phyloP scores from a whole-genome alignment of 1,140 invertebrate species.

The Heliconius hewitsoni region DNA sequence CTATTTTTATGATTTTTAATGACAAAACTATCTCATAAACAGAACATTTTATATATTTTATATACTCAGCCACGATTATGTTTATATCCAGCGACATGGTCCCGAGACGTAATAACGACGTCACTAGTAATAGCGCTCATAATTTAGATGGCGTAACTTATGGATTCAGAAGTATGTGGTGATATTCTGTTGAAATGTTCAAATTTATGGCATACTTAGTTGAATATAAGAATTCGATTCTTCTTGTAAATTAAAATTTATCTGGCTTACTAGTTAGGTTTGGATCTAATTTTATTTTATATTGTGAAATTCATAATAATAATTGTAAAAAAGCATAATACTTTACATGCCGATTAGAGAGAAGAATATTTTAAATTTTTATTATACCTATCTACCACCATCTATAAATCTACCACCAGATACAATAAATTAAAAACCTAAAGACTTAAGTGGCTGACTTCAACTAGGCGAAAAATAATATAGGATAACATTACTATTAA shows the following conservation, averaged over 20 bases:
- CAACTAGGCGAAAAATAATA: no score
- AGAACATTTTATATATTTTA: conserved; percentile 43
- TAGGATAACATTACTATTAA: background rate
- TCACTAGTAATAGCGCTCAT: conserved; percentile 4
- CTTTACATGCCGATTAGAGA: no score
- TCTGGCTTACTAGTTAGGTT: background rate
- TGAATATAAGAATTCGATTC: background rate
- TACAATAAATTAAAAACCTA: no score
- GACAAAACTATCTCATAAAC: conserved; percentile 55
- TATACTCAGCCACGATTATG: conserved; percentile 13
- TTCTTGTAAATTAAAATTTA: background rate
- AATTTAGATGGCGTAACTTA: conserved; percentile 21
- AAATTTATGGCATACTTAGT: background rate
- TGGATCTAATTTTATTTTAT: background rate
- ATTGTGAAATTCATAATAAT: no score
- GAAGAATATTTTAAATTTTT: no score
- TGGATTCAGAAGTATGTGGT: conserved; percentile 19
- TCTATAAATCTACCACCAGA: no score
- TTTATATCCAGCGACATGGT: conserved; percentile 35
- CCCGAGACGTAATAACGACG: conserved; percentile 33
- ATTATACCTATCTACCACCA: background rate
- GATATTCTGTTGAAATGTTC: conserved; percentile 18
- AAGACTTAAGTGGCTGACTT: no score
- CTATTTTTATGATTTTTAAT: conserved; percentile 62
- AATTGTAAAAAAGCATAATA: no score